Evolutionary conservation across 2,888 invertebrate genomes (phyloP).

Genomic region (Cerastis leucographa): DNA sequence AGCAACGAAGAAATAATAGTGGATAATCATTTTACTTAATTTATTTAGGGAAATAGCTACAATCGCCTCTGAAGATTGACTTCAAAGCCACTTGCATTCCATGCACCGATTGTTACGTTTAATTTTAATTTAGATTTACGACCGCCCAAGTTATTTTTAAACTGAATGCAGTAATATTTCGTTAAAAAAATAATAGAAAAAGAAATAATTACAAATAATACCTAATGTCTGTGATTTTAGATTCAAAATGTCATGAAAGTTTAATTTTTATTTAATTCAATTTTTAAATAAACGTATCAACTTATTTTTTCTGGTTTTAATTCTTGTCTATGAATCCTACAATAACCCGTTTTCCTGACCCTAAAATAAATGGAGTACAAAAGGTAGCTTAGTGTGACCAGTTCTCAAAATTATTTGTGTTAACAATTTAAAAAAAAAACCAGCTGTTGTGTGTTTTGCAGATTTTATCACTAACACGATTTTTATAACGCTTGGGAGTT

Average conservation of each 20-base stretch:
- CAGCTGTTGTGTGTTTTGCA: slow-evolving; percentile 47
- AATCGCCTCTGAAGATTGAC: slow-evolving; percentile 13
- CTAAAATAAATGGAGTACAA: background rate
- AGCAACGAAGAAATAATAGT: slow-evolving; percentile 47
- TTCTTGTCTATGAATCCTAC: slow-evolving; percentile 11
- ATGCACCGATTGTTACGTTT: slow-evolving; percentile 34
- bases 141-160: slow-evolving; percentile 15
- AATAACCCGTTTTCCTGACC: slow-evolving; percentile 4
- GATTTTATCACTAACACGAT: slow-evolving; percentile 54
- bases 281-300: slow-evolving; percentile 72
- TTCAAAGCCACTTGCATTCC: slow-evolving; percentile 43
- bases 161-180: slow-evolving; percentile 13
- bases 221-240: slow-evolving; percentile 76
- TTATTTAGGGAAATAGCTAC: slow-evolving; percentile 8
- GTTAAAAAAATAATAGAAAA: background rate
- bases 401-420: slow-evolving; percentile 22
- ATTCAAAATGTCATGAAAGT: slow-evolving; percentile 77
- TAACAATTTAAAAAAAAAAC: slow-evolving; percentile 35
- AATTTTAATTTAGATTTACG: slow-evolving; percentile 47
- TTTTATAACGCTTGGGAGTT: slow-evolving; percentile 7
- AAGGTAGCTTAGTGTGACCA: slow-evolving; percentile 13
- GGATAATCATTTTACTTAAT: slow-evolving; percentile 19
- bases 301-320: slow-evolving; percentile 38
- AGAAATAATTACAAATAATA: slow-evolving; percentile 15
- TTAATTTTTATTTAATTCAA: slow-evolving; percentile 73